These are phyloP conservation scores for Melinaea menophilus DNA, from an alignment of 2,888 invertebrate species.

Conservation along the genomic window DNA sequence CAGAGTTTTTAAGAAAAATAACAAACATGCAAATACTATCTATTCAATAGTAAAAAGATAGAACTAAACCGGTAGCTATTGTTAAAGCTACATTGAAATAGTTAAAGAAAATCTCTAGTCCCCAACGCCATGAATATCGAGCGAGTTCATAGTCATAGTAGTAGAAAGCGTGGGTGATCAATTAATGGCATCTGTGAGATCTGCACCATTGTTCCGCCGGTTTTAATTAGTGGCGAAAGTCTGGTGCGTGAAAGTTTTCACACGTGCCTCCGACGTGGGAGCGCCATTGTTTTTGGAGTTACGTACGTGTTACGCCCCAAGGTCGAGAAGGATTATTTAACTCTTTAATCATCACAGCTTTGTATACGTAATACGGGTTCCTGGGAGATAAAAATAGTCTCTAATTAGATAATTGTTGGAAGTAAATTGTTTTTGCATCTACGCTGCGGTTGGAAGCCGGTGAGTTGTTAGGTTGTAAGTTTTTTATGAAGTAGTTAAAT, in stretches of 20 bases:
- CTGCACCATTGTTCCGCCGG: slow-evolving; percentile 68
- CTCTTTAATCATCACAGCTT: not conserved
- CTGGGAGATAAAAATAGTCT: too few relatives aligned
- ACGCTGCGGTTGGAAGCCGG: slow-evolving; percentile 28
- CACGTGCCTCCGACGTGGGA: slow-evolving; percentile 19
- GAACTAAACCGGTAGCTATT: not conserved
- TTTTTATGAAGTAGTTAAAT: too few relatives aligned
- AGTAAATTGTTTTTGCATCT: slow-evolving; percentile 24
- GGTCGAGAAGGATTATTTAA: slow-evolving; percentile 24
- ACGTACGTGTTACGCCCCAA: slow-evolving; percentile 30
- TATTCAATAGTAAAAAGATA: not conserved
- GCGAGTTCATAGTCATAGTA: slow-evolving; percentile 32
- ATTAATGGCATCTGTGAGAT: slow-evolving; percentile 65
- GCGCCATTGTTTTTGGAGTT: slow-evolving; percentile 28
- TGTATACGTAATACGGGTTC: not conserved
- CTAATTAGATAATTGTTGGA: slow-evolving; percentile 26
- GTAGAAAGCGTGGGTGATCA: slow-evolving; percentile 75
- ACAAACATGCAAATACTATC: too few relatives aligned
- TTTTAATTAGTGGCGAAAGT: slow-evolving; percentile 76
- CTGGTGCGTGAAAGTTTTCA: slow-evolving; percentile 55
- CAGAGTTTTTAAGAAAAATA: too few relatives aligned
- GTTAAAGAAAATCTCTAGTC: slow-evolving; percentile 5
- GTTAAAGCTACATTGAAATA: not conserved
- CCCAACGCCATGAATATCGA: slow-evolving; percentile 22
- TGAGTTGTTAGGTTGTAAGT: slow-evolving; percentile 19